These are phyloP conservation scores for Microplitis demolitor DNA, from an alignment of 1,140 invertebrate species.

Conservation along the genomic window DNA sequence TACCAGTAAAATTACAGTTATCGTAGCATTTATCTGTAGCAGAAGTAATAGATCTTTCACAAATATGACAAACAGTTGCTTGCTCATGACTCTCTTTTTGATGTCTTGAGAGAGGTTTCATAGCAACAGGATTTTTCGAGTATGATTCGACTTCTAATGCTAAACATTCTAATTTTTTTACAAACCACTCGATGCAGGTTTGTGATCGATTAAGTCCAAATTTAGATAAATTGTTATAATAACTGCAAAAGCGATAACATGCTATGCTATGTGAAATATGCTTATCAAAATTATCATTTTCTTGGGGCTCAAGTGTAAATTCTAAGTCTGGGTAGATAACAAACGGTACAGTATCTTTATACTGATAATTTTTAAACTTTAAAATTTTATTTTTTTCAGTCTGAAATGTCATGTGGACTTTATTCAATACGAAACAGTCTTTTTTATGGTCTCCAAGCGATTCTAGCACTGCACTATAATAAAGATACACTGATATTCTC, in stretches of 20 bases:
- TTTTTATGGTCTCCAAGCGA: not conserved
- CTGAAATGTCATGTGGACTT: not conserved
- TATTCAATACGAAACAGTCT: slow-evolving; percentile 6
- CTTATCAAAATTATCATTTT: not conserved
- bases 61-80: slow-evolving; percentile 32
- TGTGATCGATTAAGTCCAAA: too few species aligned
- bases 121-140: too few species aligned
- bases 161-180: too few species aligned
- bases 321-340: slow-evolving; percentile 29
- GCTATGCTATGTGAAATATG: too few species aligned
- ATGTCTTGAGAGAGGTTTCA: not conserved
- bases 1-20: slow-evolving; percentile 47
- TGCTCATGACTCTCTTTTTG: slow-evolving; percentile 6
- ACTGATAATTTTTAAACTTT: not conserved
- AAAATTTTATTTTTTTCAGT: not conserved
- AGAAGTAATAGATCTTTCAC: slow-evolving; percentile 27
- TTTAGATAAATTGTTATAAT: too few species aligned
- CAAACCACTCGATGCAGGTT: too few species aligned
- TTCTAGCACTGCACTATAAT: too few species aligned
- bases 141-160: too few species aligned
- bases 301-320: slow-evolving; percentile 9
- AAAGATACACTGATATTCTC: too few species aligned
- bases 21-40: slow-evolving; percentile 37
- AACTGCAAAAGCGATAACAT: too few species aligned
- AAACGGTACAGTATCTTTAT: slow-evolving; percentile 4